phyloP scores from a whole-genome alignment of 1,140 invertebrate species.

The Hetaerina americana region DNA sequence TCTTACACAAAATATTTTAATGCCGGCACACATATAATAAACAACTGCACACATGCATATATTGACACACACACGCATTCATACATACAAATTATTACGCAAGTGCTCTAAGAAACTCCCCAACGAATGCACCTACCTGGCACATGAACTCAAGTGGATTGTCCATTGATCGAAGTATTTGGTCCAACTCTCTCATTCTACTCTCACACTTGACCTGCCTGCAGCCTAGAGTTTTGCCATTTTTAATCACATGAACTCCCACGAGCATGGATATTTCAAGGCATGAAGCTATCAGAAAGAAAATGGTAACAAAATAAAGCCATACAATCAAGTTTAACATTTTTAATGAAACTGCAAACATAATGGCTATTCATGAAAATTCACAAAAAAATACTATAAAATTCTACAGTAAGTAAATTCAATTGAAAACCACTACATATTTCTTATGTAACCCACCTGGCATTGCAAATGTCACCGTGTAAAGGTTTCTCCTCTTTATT shows the following conservation, averaged over 20 bases:
- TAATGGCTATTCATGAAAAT: too few relatives aligned
- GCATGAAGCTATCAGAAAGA: slow-evolving; percentile 23
- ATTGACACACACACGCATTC: background rate
- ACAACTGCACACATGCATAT: too few relatives aligned
- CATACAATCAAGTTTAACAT: too few relatives aligned
- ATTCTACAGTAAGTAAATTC: too few relatives aligned
- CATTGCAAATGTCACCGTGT: slow-evolving; percentile 64
- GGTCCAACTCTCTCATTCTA: slow-evolving; percentile 63
- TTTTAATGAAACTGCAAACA: too few relatives aligned
- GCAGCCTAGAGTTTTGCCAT: slow-evolving; percentile 58
- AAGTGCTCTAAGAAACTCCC: too few relatives aligned
- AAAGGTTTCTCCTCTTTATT: slow-evolving; percentile 65
- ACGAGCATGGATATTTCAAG: slow-evolving; percentile 70
- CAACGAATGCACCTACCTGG: slow-evolving; percentile 48
- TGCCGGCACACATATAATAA: background rate
- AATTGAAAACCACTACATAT: too few relatives aligned
- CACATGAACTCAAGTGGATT: slow-evolving; percentile 78
- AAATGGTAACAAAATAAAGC: too few relatives aligned
- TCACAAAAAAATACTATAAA: too few relatives aligned
- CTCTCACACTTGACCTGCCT: slow-evolving; percentile 76
- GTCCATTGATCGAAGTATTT: slow-evolving; percentile 57
- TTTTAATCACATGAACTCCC: slow-evolving; percentile 61
- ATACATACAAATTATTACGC: too few relatives aligned
- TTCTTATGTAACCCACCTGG: slow-evolving; percentile 32
- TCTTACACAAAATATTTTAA: too few relatives aligned